phyloP scores from a whole-genome alignment of 2,113 vertebrate genomes.

The Pygoscelis antarcticus region DNA sequence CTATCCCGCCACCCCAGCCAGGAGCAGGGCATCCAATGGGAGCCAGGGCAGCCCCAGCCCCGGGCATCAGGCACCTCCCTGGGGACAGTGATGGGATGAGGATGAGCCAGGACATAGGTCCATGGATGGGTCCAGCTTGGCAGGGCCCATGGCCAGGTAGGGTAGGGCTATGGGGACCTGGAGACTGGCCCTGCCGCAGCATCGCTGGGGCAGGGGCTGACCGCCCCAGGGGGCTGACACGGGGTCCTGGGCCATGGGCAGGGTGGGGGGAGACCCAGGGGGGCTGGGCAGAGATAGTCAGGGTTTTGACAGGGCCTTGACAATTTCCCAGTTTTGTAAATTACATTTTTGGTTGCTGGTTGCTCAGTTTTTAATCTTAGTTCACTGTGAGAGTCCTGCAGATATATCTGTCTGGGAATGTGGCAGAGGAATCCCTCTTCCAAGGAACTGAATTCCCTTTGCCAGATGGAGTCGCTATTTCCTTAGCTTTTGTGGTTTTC shows the following conservation, averaged over 20 bases:
- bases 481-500: not conserved
- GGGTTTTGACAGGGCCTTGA: not conserved
- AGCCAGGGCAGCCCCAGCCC: not conserved
- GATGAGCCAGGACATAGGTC: too few relatives aligned
- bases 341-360: not conserved
- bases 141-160: not conserved
- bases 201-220: not conserved
- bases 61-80: rapidly evolving
- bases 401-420: not conserved
- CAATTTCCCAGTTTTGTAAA: not conserved
- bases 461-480: not conserved
- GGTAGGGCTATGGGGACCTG: not conserved
- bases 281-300: not conserved
- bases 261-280: rapidly evolving
- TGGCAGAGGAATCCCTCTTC: not conserved
- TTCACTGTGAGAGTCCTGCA: not conserved
- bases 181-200: not conserved
- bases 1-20: not conserved
- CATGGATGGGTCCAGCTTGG: not conserved
- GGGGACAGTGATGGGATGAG: not conserved
- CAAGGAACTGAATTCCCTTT: not conserved
- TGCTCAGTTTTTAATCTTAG: not conserved
- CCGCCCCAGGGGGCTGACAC: rapidly evolving
- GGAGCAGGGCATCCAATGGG: rapidly evolving
- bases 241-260: not conserved